phyloP scores from a whole-genome alignment of 2,797 vertebrate species.

The Arctocebus calabarensis region DNA sequence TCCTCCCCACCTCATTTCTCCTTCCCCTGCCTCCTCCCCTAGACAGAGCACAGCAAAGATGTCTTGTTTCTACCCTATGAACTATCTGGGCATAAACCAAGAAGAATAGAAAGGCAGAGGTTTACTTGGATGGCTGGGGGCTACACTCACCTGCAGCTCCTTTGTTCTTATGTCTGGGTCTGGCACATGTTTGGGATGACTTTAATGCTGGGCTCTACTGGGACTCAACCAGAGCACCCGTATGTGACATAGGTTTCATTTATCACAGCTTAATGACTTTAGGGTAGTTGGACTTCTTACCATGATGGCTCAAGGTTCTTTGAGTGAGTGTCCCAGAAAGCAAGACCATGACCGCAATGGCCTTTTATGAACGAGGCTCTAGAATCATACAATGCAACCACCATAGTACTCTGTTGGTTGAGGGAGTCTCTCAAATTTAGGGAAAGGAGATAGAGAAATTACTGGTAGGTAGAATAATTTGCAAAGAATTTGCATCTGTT shows the following conservation, averaged over 20 bases:
- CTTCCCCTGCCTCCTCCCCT: not conserved
- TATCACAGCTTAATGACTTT: not conserved
- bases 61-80: not conserved
- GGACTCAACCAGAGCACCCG: not conserved
- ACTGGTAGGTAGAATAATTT: not conserved
- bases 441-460: not conserved
- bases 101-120: not conserved
- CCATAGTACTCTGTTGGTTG: not conserved
- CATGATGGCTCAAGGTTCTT: not conserved
- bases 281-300: not conserved
- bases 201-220: not conserved
- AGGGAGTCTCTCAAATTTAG: not conserved
- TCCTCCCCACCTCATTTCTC: too few species aligned
- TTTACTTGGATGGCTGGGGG: not conserved
- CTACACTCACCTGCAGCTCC: not conserved
- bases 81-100: not conserved
- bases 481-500: not conserved
- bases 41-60: not conserved
- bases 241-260: not conserved
- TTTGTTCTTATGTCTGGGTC: not conserved
- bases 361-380: not conserved
- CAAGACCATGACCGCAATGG: too few species aligned
- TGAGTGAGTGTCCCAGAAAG: not conserved
- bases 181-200: not conserved
- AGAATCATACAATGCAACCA: not conserved